A percentile compares a stretch with the other conserved stretches of the same genome.
Conservation (phyloP, 2,113 vertebrate species). For the Lynx canadensis region DNA sequence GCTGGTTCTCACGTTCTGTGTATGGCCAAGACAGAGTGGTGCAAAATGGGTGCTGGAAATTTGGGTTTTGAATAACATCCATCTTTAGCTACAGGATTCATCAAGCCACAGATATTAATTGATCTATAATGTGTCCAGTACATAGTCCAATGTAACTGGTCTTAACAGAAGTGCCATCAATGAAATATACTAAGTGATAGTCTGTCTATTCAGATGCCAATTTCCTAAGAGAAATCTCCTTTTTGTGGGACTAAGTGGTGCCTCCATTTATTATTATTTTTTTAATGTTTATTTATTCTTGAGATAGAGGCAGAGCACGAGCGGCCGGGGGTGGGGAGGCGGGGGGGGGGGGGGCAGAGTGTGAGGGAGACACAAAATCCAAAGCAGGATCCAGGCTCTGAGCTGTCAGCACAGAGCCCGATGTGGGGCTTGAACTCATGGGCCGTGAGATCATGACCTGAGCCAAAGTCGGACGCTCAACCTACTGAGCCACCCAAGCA, state of each 20-base stretch:
- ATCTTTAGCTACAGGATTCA: background rate
- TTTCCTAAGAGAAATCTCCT: background rate
- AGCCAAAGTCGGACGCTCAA: too few species aligned
- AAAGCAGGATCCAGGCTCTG: too few species aligned
- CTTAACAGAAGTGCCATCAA: background rate
- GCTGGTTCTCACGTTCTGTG: background rate
- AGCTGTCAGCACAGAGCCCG: too few species aligned
- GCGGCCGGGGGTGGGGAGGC: fast-evolving
- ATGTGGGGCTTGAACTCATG: too few species aligned
- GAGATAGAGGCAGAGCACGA: too few species aligned
- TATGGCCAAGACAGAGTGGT: background rate
- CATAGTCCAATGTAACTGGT: background rate
- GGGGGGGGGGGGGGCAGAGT: too few species aligned
- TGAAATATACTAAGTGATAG: background rate
- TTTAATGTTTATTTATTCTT: too few species aligned
- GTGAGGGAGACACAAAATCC: too few species aligned
- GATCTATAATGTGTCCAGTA: background rate
- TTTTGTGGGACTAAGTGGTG: background rate
- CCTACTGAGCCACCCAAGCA: too few species aligned
- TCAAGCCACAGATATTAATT: background rate
- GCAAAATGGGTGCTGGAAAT: background rate
- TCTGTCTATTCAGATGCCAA: background rate
- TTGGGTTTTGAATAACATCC: background rate
- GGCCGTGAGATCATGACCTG: too few species aligned
- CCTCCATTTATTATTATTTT: background rate